phyloP scores from a whole-genome alignment of 1,140 invertebrate genomes.

The Bradynema listronoti region DNA sequence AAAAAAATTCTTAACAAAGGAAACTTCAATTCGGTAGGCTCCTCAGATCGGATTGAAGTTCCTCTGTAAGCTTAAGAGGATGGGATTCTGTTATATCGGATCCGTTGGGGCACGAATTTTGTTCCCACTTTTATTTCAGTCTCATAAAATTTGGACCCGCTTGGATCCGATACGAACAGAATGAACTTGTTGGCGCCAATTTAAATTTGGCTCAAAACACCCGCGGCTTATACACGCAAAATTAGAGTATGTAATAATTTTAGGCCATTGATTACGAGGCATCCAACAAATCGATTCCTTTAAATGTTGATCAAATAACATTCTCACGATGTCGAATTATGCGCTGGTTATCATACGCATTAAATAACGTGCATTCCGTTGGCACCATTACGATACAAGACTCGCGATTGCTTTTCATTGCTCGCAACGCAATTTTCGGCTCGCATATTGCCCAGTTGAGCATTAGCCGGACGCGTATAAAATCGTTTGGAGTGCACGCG shows the following conservation, averaged over 20 bases:
- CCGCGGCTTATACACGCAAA: slow-evolving; percentile 19
- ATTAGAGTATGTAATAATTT: neutral
- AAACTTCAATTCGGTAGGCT: too few relatives aligned
- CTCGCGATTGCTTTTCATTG: neutral
- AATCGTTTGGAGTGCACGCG: too few relatives aligned
- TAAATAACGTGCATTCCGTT: slow-evolving; percentile 22
- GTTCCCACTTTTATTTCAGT: neutral
- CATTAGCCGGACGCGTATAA: neutral
- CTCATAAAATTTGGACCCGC: neutral
- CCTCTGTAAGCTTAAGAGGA: too few relatives aligned
- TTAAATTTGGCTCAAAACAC: slow-evolving; percentile 17
- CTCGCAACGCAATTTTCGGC: slow-evolving; percentile 3
- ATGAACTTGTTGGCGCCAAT: slow-evolving; percentile 20
- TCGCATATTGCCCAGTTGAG: slow-evolving; percentile 1
- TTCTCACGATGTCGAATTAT: slow-evolving; percentile 18
- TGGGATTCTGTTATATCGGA: too few relatives aligned
- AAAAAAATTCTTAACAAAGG: too few relatives aligned
- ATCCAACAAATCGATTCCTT: slow-evolving; percentile 15
- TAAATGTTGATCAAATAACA: slow-evolving; percentile 14
- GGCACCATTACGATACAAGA: slow-evolving; percentile 16
- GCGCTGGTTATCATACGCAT: slow-evolving; percentile 31
- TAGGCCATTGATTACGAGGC: neutral
- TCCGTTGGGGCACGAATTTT: too few relatives aligned
- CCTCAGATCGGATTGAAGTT: too few relatives aligned
- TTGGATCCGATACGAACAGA: slow-evolving; percentile 14